A percentile compares a stretch with the other conserved stretches of the same genome.
Conservation (phyloP, 1,140 invertebrate species). For the Zaprionus inermis region DNA sequence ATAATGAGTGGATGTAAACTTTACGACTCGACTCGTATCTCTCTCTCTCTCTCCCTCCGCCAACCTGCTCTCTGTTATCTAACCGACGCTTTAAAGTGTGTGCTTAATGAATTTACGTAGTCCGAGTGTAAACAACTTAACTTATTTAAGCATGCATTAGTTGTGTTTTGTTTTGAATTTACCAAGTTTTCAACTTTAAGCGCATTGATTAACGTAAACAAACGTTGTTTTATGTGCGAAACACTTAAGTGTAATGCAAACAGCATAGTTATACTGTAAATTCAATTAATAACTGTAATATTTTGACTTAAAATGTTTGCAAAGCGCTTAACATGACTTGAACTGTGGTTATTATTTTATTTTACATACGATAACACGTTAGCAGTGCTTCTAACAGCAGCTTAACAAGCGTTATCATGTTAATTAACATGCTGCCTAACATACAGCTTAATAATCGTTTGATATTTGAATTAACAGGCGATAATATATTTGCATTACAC, state of each 20-base stretch:
- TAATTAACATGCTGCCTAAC: no score
- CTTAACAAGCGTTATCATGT: neutral
- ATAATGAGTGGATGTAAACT: constrained; percentile 24
- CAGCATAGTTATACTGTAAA: neutral
- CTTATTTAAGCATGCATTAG: constrained; percentile 5
- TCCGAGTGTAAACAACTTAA: constrained; percentile 11
- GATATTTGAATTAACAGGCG: neutral
- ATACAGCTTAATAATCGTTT: no score
- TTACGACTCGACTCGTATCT: neutral
- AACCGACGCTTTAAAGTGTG: constrained; percentile 17
- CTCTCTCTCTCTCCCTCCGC: neutral
- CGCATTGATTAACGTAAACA: neutral
- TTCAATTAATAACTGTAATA: neutral
- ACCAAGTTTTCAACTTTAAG: neutral
- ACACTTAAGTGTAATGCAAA: neutral
- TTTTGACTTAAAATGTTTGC: neutral
- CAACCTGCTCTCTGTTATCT: neutral
- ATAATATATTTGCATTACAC: neutral
- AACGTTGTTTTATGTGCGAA: constrained; percentile 4
- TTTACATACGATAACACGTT: neutral
- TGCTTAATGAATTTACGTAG: constrained; percentile 7
- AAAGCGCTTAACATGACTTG: neutral
- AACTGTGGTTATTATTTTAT: neutral
- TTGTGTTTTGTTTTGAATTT: neutral
- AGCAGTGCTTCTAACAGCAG: neutral